phyloP scores from a whole-genome alignment of 2,113 vertebrate species.

The Notechis scutatus region DNA sequence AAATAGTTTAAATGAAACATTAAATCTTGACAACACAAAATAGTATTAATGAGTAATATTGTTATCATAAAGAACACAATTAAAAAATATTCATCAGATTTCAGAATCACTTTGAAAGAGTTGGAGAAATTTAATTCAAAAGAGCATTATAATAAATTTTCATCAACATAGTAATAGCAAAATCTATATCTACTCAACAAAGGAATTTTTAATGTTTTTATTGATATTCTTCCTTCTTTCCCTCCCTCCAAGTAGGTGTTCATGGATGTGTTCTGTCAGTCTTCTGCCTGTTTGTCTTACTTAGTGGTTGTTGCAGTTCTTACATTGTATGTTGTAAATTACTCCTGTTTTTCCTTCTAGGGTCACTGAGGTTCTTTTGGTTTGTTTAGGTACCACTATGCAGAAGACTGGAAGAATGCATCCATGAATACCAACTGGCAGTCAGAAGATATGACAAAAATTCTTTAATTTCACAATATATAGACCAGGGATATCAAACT shows the following conservation, averaged over 20 bases:
- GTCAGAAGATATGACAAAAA: too few relatives aligned
- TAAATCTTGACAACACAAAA: background rate
- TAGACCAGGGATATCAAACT: too few relatives aligned
- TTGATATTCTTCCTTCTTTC: background rate
- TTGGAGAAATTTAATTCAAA: background rate
- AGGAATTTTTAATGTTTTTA: background rate
- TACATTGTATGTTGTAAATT: too few relatives aligned
- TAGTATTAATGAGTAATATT: background rate
- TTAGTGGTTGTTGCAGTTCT: too few relatives aligned
- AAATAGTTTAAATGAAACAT: background rate
- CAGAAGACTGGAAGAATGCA: too few relatives aligned
- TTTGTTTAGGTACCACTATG: too few relatives aligned
- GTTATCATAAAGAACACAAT: background rate
- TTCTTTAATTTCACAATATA: too few relatives aligned
- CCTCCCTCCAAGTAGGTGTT: too few relatives aligned
- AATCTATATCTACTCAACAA: background rate
- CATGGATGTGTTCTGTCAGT: background rate
- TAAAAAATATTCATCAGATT: background rate
- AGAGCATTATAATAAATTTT: background rate
- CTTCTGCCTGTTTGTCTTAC: background rate
- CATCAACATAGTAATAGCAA: background rate
- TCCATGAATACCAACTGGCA: too few relatives aligned
- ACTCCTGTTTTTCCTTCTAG: too few relatives aligned
- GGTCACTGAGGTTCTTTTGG: too few relatives aligned
- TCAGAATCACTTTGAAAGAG: background rate